Percentiles rank a stretch among this genome's conserved stretches.
phyloP scores from a whole-genome alignment of 2,113 vertebrate genomes.

The Sclerurus mexicanus region DNA sequence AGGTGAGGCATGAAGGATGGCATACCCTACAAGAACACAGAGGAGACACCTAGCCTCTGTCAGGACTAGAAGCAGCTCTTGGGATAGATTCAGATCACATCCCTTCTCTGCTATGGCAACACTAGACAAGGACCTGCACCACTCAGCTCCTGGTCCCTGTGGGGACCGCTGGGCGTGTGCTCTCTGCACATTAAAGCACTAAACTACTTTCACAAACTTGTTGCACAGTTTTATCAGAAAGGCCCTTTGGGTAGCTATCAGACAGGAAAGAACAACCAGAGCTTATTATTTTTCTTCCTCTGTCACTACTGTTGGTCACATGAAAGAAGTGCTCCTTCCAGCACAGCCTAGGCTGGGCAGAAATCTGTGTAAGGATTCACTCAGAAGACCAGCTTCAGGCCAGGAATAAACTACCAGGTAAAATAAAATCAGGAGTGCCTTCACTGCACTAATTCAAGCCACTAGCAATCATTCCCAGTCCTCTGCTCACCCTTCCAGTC shows the following conservation, averaged over 20 bases:
- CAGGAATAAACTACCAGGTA: neutral
- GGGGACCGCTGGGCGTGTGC: neutral
- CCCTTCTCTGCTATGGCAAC: neutral
- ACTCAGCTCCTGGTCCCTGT: neutral
- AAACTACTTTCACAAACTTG: neutral
- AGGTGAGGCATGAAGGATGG: neutral
- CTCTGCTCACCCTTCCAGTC: neutral
- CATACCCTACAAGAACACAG: accelerated
- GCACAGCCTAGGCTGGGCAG: neutral
- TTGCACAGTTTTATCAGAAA: neutral
- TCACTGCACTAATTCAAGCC: neutral
- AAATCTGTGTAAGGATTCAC: neutral
- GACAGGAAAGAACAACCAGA: neutral
- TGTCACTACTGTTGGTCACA: accelerated
- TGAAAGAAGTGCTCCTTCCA: neutral
- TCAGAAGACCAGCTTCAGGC: neutral
- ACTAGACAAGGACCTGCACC: neutral
- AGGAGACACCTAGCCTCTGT: neutral
- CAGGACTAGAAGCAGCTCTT: neutral
- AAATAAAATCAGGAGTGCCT: neutral
- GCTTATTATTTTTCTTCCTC: neutral
- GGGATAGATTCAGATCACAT: neutral
- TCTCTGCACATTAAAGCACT: neutral
- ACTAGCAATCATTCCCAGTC: neutral
- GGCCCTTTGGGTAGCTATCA: neutral